Conservation (phyloP, 2,113 vertebrate genomes). For the Melanerpes formicivorus region DNA sequence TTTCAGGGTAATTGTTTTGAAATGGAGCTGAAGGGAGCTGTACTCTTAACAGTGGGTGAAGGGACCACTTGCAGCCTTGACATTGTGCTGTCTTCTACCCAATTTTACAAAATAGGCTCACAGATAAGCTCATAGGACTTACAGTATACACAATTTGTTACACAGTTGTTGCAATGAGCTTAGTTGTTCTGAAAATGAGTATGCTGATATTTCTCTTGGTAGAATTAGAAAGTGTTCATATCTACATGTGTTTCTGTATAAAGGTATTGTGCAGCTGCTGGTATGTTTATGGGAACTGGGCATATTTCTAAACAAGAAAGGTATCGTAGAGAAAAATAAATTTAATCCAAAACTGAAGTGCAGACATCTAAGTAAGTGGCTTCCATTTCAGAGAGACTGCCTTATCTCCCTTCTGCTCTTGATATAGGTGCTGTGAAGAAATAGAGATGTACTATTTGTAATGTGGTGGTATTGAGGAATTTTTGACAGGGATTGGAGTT, state of each 20-base stretch:
- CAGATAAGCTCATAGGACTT: neutral
- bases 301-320: neutral
- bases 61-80: neutral
- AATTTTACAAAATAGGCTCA: neutral
- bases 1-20: slow-evolving; percentile 17
- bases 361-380: neutral
- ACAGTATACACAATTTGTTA: rapidly evolving
- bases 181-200: neutral
- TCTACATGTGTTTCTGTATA: neutral
- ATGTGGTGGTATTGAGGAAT: neutral
- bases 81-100: neutral
- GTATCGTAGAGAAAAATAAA: neutral
- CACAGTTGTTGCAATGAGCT: neutral
- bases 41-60: neutral
- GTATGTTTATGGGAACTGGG: neutral
- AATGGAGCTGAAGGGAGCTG: neutral
- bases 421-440: neutral
- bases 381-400: neutral
- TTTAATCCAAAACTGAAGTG: neutral
- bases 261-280: neutral
- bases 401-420: neutral
- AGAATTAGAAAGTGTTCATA: neutral
- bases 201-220: neutral
- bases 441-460: neutral
- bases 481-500: neutral